Conservation (phyloP, 2,888 invertebrate species). For the Mesorhabditis spiculigera region DNA sequence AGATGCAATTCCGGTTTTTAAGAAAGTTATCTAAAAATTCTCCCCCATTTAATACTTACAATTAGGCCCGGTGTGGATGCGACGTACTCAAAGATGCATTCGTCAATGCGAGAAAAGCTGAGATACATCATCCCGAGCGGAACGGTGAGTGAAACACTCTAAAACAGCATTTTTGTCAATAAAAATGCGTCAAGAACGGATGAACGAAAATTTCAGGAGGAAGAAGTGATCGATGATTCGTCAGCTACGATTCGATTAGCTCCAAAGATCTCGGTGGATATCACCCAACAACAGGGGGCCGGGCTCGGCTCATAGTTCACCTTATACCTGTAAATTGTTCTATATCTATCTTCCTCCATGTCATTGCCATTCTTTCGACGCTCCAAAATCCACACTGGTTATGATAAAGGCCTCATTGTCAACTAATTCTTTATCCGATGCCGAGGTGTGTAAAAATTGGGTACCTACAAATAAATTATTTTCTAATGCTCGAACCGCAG, state of each 20-base stretch:
- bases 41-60: not conserved
- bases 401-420: too few relatives aligned
- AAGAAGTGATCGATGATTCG: not conserved
- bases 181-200: not conserved
- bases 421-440: too few relatives aligned
- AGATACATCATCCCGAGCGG: not conserved
- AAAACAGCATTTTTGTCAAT: not conserved
- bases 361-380: too few relatives aligned
- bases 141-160: not conserved
- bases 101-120: conserved; percentile 1
- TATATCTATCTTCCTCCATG: too few relatives aligned
- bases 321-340: too few relatives aligned
- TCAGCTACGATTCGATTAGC: conserved; percentile 1
- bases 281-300: not conserved
- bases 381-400: too few relatives aligned
- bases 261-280: not conserved
- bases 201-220: not conserved
- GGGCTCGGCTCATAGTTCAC: not conserved
- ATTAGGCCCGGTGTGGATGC: not conserved
- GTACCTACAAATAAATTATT: too few relatives aligned
- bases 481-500: too few relatives aligned
- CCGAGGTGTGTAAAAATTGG: too few relatives aligned
- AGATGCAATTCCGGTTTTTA: too few relatives aligned
- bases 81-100: not conserved
- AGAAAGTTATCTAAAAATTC: too few relatives aligned